Percentiles rank a stretch among this genome's conserved stretches.
Conservation (phyloP, 2,888 invertebrate species). For the Andrena dorsata region DNA sequence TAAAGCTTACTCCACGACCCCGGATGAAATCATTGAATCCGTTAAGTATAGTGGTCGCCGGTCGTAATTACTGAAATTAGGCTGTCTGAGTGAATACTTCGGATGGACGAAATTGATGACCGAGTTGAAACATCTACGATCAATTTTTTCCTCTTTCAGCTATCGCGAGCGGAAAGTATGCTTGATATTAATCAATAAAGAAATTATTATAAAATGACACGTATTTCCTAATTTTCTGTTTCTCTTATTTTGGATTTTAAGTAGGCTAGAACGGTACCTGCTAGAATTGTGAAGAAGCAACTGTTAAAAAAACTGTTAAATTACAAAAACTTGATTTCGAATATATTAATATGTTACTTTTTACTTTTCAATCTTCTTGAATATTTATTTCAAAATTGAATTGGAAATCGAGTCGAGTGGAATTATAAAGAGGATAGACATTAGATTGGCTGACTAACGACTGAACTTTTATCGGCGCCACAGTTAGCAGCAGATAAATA, state of each 20-base stretch:
- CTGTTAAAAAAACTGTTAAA: not conserved
- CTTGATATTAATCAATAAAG: not conserved
- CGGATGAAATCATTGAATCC: constrained; percentile 67
- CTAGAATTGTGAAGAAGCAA: not conserved
- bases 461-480: constrained; percentile 49
- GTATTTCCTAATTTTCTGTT: not conserved
- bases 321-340: too few relatives aligned
- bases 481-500: constrained; percentile 54
- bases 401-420: constrained; percentile 10
- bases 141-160: not conserved
- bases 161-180: not conserved
- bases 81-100: constrained; percentile 33
- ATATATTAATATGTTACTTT: too few relatives aligned
- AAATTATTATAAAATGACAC: too few relatives aligned
- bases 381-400: constrained; percentile 1
- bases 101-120: not conserved
- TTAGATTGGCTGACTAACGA: constrained; percentile 45
- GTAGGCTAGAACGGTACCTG: not conserved
- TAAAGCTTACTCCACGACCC: constrained; percentile 45
- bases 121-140: constrained; percentile 8
- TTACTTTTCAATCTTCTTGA: not conserved
- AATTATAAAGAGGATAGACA: constrained; percentile 10
- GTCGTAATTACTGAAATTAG: constrained; percentile 63
- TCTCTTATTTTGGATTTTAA: not conserved
- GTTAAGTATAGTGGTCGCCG: constrained; percentile 52